These are phyloP conservation scores for Lophura nycthemera DNA, from an alignment of 2,113 vertebrate species.

Conservation along the genomic window DNA sequence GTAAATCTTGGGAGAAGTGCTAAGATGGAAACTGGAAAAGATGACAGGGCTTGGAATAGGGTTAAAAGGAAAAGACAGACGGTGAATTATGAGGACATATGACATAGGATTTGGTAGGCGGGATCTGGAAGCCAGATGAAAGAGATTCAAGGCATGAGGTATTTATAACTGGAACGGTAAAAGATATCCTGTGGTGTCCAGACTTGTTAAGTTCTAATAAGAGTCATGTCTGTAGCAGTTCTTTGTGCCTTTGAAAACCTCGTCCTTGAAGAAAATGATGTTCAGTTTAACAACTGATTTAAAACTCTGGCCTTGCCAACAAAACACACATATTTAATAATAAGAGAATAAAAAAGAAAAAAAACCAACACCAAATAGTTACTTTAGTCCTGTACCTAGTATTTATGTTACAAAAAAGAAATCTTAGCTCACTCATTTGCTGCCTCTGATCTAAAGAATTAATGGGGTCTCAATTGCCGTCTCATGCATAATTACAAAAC, in stretches of 20 bases:
- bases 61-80: background rate
- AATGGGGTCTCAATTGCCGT: background rate
- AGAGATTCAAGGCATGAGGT: background rate
- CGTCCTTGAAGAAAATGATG: background rate
- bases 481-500: background rate
- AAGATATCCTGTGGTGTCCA: background rate
- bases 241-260: background rate
- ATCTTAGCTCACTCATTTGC: background rate
- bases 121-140: background rate
- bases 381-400: background rate
- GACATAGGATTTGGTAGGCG: background rate
- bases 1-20: background rate
- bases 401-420: background rate
- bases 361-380: background rate
- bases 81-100: background rate
- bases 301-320: background rate
- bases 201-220: background rate
- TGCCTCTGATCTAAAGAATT: background rate
- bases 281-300: background rate
- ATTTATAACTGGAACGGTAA: background rate
- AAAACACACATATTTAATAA: background rate
- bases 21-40: background rate
- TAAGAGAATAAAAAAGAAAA: background rate
- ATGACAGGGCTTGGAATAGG: background rate
- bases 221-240: background rate